Evolutionary conservation across 1,140 invertebrate genomes (phyloP), one percentile per base, ranked within the genome.

Genomic region (Oscheius sp.): DNA sequence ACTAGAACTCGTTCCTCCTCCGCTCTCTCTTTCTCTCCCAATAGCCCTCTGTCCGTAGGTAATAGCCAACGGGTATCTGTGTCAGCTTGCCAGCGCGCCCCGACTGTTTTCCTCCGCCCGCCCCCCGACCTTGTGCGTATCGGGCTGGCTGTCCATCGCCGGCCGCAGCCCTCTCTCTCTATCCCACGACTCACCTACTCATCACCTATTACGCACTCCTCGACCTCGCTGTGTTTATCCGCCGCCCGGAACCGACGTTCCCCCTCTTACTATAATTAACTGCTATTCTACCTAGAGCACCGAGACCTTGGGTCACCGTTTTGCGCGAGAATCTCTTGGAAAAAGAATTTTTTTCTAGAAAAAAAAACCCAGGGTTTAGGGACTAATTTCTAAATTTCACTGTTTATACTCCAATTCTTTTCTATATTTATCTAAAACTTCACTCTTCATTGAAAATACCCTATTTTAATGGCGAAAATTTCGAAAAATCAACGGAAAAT

Each of bases 131-230:
- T 55, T 55, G 49, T 55, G 49, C 15, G 49, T 55, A 55, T 55
- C 49, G 7, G 15, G 49, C 38, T n/a, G 49, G 7, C 49, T 55
- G 49, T 55, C 49, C 23, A 55, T 55, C 23, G 38, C 38, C 7
- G 49, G 15, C 49, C 28, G 4, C 7, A 7, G 23, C 7, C 28
- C 49, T 23, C 49, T 55, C 23, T 7, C 49, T 23, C 49, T 55
- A 55, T 55, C 49, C 49, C 49, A 55, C 49, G 49, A 55, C 49
- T 55, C 49, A 55, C 49, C 49, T 55, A 55, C 49, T 55, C 49
- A 55, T 55, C 49, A 55, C 49, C 28, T 42, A 42, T 55, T 55
- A 23, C 49, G 49, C 23, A 55, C 49, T 55, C 49, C 7, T 55
- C 23, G 7, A 23, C 7, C 49, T 23, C 7, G 49, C 28, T 23